These are phyloP conservation scores for Otis tarda DNA, from an alignment of 2,113 vertebrate species.

Conservation along the genomic window DNA sequence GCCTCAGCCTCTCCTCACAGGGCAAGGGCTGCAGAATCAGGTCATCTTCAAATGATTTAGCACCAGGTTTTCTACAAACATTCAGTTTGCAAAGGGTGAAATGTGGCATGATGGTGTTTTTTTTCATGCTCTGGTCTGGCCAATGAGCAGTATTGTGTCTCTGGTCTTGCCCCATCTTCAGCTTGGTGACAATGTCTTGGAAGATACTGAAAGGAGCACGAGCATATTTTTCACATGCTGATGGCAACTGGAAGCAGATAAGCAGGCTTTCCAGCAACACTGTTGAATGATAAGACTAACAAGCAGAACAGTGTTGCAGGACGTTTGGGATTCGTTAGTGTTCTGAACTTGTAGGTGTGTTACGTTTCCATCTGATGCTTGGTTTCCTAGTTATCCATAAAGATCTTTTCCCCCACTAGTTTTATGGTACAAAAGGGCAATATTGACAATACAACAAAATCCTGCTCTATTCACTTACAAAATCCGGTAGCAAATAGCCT, in stretches of 20 bases:
- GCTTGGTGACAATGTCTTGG: neutral
- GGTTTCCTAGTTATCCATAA: neutral
- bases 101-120: neutral
- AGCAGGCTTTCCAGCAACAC: neutral
- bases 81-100: neutral
- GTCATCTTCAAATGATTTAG: neutral
- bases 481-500: neutral
- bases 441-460: neutral
- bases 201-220: neutral
- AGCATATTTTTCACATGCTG: neutral
- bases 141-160: neutral
- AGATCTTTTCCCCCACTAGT: neutral
- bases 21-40: neutral
- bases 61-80: neutral
- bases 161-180: neutral
- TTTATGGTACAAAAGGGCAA: neutral
- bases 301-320: neutral
- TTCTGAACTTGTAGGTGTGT: neutral
- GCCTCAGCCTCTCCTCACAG: neutral
- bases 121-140: rapidly evolving
- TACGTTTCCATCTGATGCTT: neutral
- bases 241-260: neutral
- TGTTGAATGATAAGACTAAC: neutral
- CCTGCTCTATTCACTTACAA: neutral
- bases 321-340: neutral